Evolutionary conservation across 2,113 vertebrate species (phyloP), one percentile per base, ranked within the genome.

Genomic region (Ophthalmolycus amberensis): DNA sequence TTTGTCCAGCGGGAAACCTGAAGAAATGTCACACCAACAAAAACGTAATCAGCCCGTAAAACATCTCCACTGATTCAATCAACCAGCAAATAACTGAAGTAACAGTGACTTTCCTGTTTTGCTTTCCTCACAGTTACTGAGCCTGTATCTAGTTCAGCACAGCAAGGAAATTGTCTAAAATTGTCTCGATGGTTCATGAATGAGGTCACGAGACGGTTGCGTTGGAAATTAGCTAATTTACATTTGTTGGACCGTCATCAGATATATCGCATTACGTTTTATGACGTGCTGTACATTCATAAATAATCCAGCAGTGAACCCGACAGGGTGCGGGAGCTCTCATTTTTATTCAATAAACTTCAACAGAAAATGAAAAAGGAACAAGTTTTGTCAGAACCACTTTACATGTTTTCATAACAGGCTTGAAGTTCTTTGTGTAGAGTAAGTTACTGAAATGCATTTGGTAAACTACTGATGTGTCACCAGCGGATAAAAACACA

Each of bases 1-100:
- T 94, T 99, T 99, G 93, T 99, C 97, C 88, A 99, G 94, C 44
- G 98, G 97, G 78, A 99, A 99, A 79, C 98, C 98, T 99, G 88
- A 22, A 81, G 65, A 40, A 50, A 27, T 12, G 8, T 4, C 22
- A 71, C 42, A 60, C 6, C 6, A 60, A 58, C 11, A 12, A 58
- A 27, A 29, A 9, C 22, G 11, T 11, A 50, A 50, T 48, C 16
- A 16, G 1, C 46, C 14, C 16, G 2, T 20, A 18, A 50, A 50
- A 18, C 48, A 2, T 50, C 6, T 50, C 20, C 18, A 8, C 18
- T 50, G 8, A 20, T 20, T 50, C 7, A 50, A 50, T 50, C 6
- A 50, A 15, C 44, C 12, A 15, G 46, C 20, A 52, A 52, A 52
- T 20, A 50, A 52, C 46, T n/a, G 29, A 54, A 38, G 22, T 38